Evolutionary conservation across 2,888 invertebrate genomes (phyloP).

Genomic region (Muscina levida): DNA sequence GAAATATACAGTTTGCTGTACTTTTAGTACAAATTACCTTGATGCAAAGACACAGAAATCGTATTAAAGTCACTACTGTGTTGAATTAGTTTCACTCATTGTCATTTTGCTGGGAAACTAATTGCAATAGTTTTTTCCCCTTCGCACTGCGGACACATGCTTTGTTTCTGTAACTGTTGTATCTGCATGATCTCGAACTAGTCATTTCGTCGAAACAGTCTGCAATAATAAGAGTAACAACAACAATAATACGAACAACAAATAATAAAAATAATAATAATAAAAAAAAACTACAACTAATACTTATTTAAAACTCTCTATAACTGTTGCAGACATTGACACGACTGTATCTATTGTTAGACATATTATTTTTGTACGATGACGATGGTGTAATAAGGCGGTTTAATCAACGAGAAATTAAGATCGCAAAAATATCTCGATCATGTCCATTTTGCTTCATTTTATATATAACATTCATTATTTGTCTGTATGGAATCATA

Average conservation of each 20-base stretch:
- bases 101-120: constrained; percentile 52
- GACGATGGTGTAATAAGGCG: background rate
- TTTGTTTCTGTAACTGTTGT: too few relatives aligned
- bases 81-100: constrained; percentile 45
- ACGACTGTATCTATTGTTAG: too few relatives aligned
- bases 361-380: background rate
- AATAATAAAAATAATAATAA: constrained; percentile 12
- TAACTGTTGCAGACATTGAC: too few relatives aligned
- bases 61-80: constrained; percentile 31
- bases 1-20: background rate
- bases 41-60: constrained; percentile 1
- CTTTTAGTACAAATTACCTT: too few relatives aligned
- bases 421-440: too few relatives aligned
- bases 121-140: constrained; percentile 55
- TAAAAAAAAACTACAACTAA: constrained; percentile 19
- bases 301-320: constrained; percentile 26
- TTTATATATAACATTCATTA: too few relatives aligned
- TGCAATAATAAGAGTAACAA: constrained; percentile 4
- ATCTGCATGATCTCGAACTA: constrained; percentile 5
- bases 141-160: background rate
- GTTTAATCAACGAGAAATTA: too few relatives aligned
- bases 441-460: too few relatives aligned
- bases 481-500: too few relatives aligned
- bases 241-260: background rate
- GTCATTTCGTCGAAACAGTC: background rate